phyloP scores from a whole-genome alignment of 2,797 vertebrate genomes.

The Geotrypetes seraphini region DNA sequence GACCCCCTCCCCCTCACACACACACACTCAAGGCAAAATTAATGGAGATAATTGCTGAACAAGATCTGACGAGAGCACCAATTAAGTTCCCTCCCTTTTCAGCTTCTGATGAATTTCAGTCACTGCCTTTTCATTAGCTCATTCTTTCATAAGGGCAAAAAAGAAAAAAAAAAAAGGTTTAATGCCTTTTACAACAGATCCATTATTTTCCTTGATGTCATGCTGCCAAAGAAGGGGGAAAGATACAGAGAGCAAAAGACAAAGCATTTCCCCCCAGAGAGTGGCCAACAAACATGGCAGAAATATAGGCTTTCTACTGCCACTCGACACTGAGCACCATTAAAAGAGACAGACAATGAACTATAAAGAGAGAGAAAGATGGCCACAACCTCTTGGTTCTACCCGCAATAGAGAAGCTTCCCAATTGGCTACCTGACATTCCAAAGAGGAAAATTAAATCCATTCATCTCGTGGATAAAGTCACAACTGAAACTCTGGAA shows the following conservation, averaged over 20 bases:
- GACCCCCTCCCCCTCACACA: no score
- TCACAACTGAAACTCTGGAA: slow-evolving; percentile 21
- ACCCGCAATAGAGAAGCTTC: slow-evolving; percentile 1
- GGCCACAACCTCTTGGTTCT: background rate
- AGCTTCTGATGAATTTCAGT: slow-evolving; percentile 4
- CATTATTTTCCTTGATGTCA: background rate
- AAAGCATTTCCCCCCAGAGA: rapidly evolving
- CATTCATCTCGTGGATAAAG: slow-evolving; percentile 39
- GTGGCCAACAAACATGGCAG: background rate
- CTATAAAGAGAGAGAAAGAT: no score
- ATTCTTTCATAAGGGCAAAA: no score
- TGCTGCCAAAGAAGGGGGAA: rapidly evolving
- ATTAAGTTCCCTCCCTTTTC: background rate
- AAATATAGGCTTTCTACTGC: background rate
- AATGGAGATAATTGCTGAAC: background rate
- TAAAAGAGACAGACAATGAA: background rate
- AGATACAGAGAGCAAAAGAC: no score
- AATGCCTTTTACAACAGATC: rapidly evolving
- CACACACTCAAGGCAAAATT: background rate
- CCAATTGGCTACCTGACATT: slow-evolving; percentile 7
- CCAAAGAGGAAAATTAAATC: slow-evolving; percentile 43
- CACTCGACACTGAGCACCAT: background rate
- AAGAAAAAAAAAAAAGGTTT: no score
- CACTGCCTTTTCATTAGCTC: no score
- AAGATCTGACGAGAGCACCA: slow-evolving; percentile 14